phyloP scores from a whole-genome alignment of 2,888 invertebrate species.

The Caenorhabditis angaria region DNA sequence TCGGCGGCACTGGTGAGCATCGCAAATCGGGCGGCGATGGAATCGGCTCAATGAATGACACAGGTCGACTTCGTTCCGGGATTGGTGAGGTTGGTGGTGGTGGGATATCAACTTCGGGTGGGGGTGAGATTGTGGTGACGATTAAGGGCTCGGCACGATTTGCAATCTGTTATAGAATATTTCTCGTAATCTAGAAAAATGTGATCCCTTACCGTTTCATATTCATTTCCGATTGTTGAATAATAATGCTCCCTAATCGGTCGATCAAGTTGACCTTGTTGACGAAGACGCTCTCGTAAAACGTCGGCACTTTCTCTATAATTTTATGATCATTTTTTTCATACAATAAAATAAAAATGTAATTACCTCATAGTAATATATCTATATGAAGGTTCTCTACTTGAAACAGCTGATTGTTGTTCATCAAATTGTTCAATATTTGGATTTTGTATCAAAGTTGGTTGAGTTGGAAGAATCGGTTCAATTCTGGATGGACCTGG shows the following conservation, averaged over 20 bases:
- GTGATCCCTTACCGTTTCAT: constrained; percentile 57
- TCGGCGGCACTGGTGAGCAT: constrained; percentile 40
- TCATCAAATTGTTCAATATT: constrained; percentile 17
- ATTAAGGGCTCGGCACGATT: not conserved
- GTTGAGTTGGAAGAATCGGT: constrained; percentile 21
- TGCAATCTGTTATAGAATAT: not conserved
- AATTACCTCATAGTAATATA: constrained; percentile 68
- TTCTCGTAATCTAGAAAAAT: not conserved
- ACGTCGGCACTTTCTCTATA: constrained; percentile 62
- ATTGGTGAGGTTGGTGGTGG: constrained; percentile 68
- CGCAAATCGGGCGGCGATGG: constrained; percentile 39
- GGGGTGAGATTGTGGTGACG: not conserved
- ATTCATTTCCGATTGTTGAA: constrained; percentile 67
- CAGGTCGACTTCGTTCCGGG: constrained; percentile 49
- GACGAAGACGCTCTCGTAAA: constrained; percentile 63
- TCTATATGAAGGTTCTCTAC: constrained; percentile 67
- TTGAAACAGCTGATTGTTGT: constrained; percentile 42
- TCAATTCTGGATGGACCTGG: constrained; percentile 40
- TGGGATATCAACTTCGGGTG: constrained; percentile 35
- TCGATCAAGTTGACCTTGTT: constrained; percentile 53
- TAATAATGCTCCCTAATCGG: constrained; percentile 67
- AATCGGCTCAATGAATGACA: constrained; percentile 25
- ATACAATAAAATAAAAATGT: constrained; percentile 7
- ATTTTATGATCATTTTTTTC: constrained; percentile 6
- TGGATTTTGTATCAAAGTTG: not conserved